Conservation (phyloP, 2,797 vertebrate genomes). For the Bryconaethiops microstoma region DNA sequence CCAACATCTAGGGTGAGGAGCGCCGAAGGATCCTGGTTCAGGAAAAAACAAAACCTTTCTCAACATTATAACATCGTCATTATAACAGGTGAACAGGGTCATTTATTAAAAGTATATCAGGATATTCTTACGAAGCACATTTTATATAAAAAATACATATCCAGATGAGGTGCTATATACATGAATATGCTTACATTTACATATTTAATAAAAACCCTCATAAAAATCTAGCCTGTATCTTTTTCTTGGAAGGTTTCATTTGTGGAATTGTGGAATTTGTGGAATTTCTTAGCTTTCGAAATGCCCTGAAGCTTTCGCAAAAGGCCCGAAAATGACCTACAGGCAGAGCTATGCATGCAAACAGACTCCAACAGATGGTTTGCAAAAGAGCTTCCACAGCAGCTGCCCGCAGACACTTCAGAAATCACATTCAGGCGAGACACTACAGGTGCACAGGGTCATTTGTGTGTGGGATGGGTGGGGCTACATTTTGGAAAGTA, state of each 20-base stretch:
- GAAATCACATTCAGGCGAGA: too few relatives aligned
- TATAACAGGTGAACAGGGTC: background rate
- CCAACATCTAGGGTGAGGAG: background rate
- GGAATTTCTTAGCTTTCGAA: background rate
- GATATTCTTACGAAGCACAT: too few relatives aligned
- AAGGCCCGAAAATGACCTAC: constrained; percentile 46
- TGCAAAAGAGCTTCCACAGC: too few relatives aligned
- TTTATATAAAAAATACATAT: too few relatives aligned
- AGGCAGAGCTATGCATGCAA: constrained; percentile 62
- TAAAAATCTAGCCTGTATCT: background rate
- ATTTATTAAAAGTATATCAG: too few relatives aligned
- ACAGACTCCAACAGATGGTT: constrained; percentile 69
- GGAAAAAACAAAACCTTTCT: background rate
- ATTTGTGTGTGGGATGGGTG: too few relatives aligned
- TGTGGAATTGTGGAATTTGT: background rate
- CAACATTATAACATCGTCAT: background rate
- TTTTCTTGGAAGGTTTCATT: background rate
- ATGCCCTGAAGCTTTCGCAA: background rate
- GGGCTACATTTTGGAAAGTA: too few relatives aligned
- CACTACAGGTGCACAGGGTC: too few relatives aligned
- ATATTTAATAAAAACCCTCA: too few relatives aligned
- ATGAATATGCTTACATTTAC: too few relatives aligned
- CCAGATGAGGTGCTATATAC: too few relatives aligned
- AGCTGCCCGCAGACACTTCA: too few relatives aligned
- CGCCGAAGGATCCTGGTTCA: background rate